These are phyloP conservation scores for Caenorhabditis briggsae DNA, from an alignment of 1,140 invertebrate species.

Conservation along the genomic window DNA sequence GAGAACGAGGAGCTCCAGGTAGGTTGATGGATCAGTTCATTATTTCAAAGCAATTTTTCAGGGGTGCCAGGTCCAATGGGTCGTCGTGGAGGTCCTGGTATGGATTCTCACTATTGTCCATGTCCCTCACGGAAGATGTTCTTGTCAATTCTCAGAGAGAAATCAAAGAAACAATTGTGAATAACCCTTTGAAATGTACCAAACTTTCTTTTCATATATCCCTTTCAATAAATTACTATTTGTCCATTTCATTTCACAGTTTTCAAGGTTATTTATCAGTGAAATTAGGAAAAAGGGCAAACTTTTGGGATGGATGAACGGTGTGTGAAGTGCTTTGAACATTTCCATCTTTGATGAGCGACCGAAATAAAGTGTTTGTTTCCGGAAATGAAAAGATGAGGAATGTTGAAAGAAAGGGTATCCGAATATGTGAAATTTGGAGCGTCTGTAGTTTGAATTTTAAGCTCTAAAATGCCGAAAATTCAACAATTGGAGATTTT, in stretches of 20 bases:
- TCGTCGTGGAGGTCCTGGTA: not conserved
- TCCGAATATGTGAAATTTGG: too few species aligned
- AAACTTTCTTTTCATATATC: not conserved
- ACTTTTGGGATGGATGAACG: not conserved
- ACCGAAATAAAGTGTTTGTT: constrained; percentile 38
- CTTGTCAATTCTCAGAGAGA: constrained; percentile 25
- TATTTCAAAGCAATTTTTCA: not conserved
- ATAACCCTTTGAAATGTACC: not conserved
- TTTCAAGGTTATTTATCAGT: constrained; percentile 53
- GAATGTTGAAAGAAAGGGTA: not conserved
- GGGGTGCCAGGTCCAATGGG: constrained; percentile 1
- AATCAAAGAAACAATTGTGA: constrained; percentile 27
- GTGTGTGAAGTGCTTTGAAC: constrained; percentile 36
- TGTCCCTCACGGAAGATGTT: constrained; percentile 35
- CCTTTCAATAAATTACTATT: not conserved
- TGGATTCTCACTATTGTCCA: constrained; percentile 30
- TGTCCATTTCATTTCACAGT: constrained; percentile 38
- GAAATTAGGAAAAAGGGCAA: constrained; percentile 34
- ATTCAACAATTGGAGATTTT: too few species aligned
- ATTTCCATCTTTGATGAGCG: constrained; percentile 55
- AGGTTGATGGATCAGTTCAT: not conserved
- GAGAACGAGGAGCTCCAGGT: constrained; percentile 19
- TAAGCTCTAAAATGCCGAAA: too few species aligned
- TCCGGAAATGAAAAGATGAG: not conserved
- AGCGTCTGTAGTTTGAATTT: too few species aligned